phyloP scores from a whole-genome alignment of 2,113 vertebrate genomes.

The Aldabrachelys gigantea region DNA sequence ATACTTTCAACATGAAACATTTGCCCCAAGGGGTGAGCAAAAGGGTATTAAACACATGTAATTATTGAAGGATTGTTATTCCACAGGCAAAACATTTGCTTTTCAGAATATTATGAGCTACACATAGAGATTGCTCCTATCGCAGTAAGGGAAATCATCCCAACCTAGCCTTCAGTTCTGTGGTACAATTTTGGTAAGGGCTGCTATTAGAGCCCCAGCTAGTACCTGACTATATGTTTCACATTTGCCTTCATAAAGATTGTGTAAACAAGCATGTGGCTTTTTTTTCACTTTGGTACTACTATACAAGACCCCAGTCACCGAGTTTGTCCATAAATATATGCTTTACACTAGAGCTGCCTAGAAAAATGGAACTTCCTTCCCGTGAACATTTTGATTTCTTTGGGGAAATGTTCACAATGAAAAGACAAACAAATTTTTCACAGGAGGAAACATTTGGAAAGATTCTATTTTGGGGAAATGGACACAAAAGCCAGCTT shows the following conservation, averaged over 20 bases:
- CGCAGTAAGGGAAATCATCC: not conserved
- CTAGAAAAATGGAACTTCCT: not conserved
- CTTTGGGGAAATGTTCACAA: not conserved
- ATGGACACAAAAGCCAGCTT: not conserved
- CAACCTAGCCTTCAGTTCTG: not conserved
- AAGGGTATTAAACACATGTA: not conserved
- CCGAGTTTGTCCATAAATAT: not conserved
- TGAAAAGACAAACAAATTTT: not conserved
- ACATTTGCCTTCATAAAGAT: not conserved
- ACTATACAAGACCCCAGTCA: rapidly evolving
- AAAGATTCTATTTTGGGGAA: not conserved
- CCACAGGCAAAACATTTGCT: not conserved
- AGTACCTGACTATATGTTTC: not conserved
- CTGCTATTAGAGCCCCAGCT: rapidly evolving
- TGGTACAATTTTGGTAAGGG: not conserved
- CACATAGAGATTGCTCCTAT: not conserved
- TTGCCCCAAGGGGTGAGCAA: not conserved
- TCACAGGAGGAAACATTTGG: no score
- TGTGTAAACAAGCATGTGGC: not conserved
- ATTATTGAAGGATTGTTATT: not conserved
- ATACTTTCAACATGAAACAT: not conserved
- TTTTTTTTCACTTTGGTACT: not conserved
- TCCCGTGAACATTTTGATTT: not conserved
- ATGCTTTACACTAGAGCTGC: not conserved
- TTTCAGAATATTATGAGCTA: not conserved